phyloP scores from a whole-genome alignment of 2,888 invertebrate species.

The Sturmia bella region DNA sequence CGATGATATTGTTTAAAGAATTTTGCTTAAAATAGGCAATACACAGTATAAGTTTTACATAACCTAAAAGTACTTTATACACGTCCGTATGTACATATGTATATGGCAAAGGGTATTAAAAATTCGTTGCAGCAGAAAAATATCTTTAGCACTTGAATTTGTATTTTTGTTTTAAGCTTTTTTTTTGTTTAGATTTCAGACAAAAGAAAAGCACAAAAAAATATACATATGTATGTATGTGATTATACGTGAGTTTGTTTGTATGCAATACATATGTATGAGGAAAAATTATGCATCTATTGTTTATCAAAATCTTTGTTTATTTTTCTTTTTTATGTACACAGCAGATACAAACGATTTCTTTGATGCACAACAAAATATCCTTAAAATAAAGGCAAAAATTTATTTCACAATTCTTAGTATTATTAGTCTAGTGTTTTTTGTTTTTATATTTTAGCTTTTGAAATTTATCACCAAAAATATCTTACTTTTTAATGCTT shows the following conservation, averaged over 20 bases:
- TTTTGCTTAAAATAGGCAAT: too few species aligned
- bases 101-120: not conserved
- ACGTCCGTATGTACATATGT: not conserved
- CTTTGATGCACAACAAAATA: not conserved
- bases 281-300: slow-evolving; percentile 16
- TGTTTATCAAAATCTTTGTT: slow-evolving; percentile 34
- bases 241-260: too few species aligned
- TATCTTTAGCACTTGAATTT: not conserved
- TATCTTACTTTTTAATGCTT: not conserved
- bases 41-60: too few species aligned
- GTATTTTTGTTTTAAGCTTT: not conserved
- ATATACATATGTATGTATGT: not conserved
- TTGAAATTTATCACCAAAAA: not conserved
- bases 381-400: not conserved
- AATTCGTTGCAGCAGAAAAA: not conserved
- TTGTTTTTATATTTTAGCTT: not conserved
- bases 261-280: too few species aligned
- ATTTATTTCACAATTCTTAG: too few species aligned
- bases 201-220: slow-evolving; percentile 30
- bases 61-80: too few species aligned
- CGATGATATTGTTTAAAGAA: too few species aligned
- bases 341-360: slow-evolving; percentile 2
- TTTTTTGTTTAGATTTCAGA: slow-evolving; percentile 44
- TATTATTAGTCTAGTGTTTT: not conserved
- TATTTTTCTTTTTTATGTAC: slow-evolving; percentile 8